Conservation (phyloP, 2,797 vertebrate genomes). For the Echiichthys vipera region DNA sequence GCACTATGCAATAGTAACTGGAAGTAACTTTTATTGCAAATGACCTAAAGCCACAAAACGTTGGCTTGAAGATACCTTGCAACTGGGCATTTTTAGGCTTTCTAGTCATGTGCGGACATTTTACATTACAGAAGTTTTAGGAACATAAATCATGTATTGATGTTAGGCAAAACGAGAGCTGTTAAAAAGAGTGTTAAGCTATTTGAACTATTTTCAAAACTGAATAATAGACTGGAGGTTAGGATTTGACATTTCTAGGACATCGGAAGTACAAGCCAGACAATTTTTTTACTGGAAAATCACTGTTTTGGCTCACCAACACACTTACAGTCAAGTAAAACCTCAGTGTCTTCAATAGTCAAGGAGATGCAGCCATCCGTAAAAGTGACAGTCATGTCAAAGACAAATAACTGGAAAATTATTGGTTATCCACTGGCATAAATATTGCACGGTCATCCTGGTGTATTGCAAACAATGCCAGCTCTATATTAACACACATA, state of each 20-base stretch:
- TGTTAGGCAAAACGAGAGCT: constrained; percentile 7
- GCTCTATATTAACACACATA: constrained; percentile 55
- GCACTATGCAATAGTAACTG: constrained; percentile 9
- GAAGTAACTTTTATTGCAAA: constrained; percentile 14
- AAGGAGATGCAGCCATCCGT: constrained; percentile 55
- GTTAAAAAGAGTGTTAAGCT: not conserved
- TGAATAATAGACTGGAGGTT: constrained; percentile 13
- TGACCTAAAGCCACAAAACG: constrained; percentile 15
- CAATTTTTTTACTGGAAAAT: constrained; percentile 62
- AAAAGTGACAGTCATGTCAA: constrained; percentile 63
- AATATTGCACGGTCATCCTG: constrained; percentile 56
- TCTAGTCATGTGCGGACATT: constrained; percentile 20
- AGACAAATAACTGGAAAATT: constrained; percentile 63
- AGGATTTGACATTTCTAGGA: constrained; percentile 53
- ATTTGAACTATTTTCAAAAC: constrained; percentile 33
- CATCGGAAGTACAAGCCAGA: constrained; percentile 27
- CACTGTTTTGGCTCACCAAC: constrained; percentile 32
- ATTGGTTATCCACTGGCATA: constrained; percentile 63
- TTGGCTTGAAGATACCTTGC: not conserved
- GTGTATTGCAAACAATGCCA: constrained; percentile 58
- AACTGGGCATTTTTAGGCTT: not conserved
- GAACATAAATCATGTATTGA: not conserved
- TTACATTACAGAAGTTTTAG: constrained; percentile 26
- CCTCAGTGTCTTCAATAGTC: constrained; percentile 58
- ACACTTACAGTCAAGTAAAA: constrained; percentile 42